Evolutionary conservation across 2,888 invertebrate genomes (phyloP), one percentile per base, ranked within the genome.

Genomic region (Epinotia nisella): DNA sequence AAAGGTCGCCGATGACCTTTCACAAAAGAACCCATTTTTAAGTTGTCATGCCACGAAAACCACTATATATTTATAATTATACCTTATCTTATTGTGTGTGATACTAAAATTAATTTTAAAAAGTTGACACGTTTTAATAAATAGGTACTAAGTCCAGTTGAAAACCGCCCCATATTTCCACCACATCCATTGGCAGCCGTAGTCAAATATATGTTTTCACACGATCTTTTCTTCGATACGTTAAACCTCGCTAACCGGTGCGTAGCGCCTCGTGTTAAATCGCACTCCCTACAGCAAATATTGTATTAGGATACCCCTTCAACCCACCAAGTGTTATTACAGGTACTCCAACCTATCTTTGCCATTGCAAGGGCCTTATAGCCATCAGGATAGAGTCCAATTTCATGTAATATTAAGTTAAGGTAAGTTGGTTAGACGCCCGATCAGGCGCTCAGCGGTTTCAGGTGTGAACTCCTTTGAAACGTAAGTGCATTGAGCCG

Each of bases 271-370:
- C 62, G n/a, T 56, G 21, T 66, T 55, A 24, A 41, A 66, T 45
- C 66, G 66, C 66, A 51, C 68, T 59, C 45, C 35, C 19, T 35
- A 59, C 17, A 49, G 58, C 35, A 68, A 68, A 68, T 68, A 68
- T 68, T 59, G 68, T 60, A 17, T 68, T 59, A 59, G 60, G 59
- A 58, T 15, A 41, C 53, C 66, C 41, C 55, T 53, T 51, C 17
- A 53, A 21, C 55, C 55, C 24, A 41, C 55, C n/a, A 41, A 66
- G 66, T 66, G 41, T 66, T 56, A 66, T 66, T 56, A 66, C 39
- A 41, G 41, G 66, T 24, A 55, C 11, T 5, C 21, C n/a, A n/a
- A 13, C 39, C 15, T 35, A 24, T 15, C 21, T 24, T 0, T 24
- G 15, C 39, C 41, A n/a, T 55, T 7, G 21, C 4, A 21, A 35